Conservation (phyloP, 2,113 vertebrate species). For the Gavia stellata region DNA sequence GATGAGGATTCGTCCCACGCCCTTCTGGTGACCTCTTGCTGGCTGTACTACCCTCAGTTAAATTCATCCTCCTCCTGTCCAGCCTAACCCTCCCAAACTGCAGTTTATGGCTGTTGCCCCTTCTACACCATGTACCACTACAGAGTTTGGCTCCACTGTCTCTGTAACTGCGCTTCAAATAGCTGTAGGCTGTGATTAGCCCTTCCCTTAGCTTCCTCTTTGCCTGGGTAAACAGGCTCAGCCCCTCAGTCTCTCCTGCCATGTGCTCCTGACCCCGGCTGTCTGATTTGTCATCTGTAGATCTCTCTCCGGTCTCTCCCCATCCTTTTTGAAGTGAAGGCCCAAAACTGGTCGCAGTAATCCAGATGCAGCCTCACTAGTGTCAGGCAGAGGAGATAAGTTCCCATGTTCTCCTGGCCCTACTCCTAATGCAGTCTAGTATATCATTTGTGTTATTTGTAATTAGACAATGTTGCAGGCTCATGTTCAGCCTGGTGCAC, state of each 20-base stretch:
- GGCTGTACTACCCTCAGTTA: neutral
- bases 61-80: neutral
- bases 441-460: neutral
- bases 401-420: neutral
- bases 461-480: neutral
- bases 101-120: neutral
- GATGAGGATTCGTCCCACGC: neutral
- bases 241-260: neutral
- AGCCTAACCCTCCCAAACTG: neutral
- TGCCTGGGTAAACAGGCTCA: neutral
- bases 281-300: neutral
- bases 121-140: neutral
- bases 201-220: neutral
- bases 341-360: neutral
- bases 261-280: neutral
- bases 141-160: neutral
- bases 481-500: fast-evolving
- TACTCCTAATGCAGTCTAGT: neutral
- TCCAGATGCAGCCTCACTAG: neutral
- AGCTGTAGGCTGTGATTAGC: neutral
- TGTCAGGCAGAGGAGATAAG: neutral
- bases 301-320: neutral
- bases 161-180: neutral
- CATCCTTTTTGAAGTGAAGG: neutral
- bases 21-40: neutral